These are phyloP conservation scores for Pristionchus arcanus DNA, from an alignment of 2,888 invertebrate species.

Conservation along the genomic window DNA sequence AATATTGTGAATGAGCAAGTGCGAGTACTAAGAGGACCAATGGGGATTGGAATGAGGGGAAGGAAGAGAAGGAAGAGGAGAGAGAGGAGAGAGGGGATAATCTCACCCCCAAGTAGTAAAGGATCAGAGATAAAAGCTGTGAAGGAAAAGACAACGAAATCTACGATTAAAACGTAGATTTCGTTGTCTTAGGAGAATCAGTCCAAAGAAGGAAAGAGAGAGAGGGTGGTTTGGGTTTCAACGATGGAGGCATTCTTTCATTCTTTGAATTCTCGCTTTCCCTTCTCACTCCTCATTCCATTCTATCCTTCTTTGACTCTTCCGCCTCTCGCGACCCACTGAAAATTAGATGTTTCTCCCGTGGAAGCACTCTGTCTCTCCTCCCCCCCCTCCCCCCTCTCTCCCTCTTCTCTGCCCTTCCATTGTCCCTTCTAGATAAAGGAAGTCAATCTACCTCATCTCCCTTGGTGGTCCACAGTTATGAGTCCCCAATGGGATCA, in stretches of 20 bases:
- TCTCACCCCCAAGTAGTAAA: neutral
- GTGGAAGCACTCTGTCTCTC: neutral
- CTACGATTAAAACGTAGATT: neutral
- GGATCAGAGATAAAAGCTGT: conserved; percentile 15
- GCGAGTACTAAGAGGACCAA: neutral
- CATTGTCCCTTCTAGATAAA: neutral
- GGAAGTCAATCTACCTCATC: conserved; percentile 23
- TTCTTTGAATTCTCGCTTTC: conserved; percentile 27
- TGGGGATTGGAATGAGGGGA: conserved; percentile 5
- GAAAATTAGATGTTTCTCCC: conserved; percentile 28
- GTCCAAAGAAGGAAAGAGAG: neutral
- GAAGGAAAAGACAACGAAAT: conserved; percentile 12
- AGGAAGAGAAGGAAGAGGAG: neutral
- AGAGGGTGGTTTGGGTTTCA: conserved; percentile 29
- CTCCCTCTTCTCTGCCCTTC: neutral
- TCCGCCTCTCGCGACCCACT: conserved; percentile 8
- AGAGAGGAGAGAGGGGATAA: conserved; percentile 25
- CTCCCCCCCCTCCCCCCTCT: neutral
- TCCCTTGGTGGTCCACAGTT: conserved; percentile 13
- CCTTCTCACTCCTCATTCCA: neutral
- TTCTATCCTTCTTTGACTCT: conserved; percentile 6
- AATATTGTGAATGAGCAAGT: conserved; percentile 8
- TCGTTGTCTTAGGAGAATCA: neutral
- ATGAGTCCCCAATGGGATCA: neutral
- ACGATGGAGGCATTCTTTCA: neutral